These are phyloP conservation scores for Drosophila burlai DNA, from an alignment of 1,140 invertebrate genomes.

Conservation along the genomic window DNA sequence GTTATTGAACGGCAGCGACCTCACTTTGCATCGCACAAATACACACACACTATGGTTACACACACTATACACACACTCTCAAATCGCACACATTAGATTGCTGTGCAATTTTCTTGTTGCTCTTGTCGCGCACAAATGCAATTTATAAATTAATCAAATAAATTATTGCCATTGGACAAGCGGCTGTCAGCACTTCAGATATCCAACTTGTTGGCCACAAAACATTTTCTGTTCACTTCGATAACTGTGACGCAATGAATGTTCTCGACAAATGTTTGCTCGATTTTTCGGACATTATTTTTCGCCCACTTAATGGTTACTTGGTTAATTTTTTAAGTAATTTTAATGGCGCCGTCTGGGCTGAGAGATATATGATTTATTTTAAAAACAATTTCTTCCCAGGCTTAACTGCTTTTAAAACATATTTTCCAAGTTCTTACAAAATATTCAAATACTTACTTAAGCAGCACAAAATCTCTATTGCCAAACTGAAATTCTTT, in stretches of 20 bases:
- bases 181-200: conserved; percentile 21
- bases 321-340: background rate
- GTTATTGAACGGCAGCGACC: conserved; percentile 84
- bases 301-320: conserved; percentile 16
- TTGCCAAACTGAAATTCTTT: conserved; percentile 27
- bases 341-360: background rate
- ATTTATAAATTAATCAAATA: conserved; percentile 82
- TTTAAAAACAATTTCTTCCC: background rate
- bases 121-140: conserved; percentile 67
- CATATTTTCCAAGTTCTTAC: background rate
- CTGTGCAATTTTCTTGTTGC: conserved; percentile 75
- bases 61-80: conserved; percentile 2
- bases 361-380: background rate
- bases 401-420: background rate
- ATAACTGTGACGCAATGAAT: conserved; percentile 14
- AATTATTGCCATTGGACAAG: conserved; percentile 77
- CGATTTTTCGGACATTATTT: conserved; percentile 8
- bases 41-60: background rate
- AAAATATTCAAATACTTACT: background rate
- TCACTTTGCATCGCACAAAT: conserved; percentile 75
- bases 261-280: conserved; percentile 10
- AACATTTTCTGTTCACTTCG: conserved; percentile 14
- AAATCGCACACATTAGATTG: conserved; percentile 48
- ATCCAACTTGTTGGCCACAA: conserved; percentile 45
- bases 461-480: background rate